Evolutionary conservation across 2,797 vertebrate species (phyloP), one percentile per base, ranked within the genome.

Genomic region (Cheracebus regulus): DNA sequence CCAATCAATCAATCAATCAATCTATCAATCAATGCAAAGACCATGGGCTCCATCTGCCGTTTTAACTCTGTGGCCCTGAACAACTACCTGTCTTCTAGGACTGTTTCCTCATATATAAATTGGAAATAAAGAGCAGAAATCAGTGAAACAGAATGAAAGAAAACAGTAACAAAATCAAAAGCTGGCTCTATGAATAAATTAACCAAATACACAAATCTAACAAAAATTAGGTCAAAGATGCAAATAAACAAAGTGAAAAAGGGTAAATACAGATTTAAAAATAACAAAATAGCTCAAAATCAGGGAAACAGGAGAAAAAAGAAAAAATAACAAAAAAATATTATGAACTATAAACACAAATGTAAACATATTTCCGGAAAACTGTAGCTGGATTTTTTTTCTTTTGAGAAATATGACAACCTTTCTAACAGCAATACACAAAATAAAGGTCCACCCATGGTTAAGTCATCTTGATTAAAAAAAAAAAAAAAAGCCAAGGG

Each of bases 341-440:
- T 39, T 58, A 55, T 33, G 15, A 86, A 76, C 36, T 81, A 58
- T 14, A 93, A 67, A 26, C 30, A 76, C 26, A 88, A 55, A 73
- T 61, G 52, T 78, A 44, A 90, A 79, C 48, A 83, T 28, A 58
- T 87, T 86, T 93, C 80, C 85, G 44, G 19, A 95, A 93, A 97
- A 96, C 5, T n/a, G 48, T n/a, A 46, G 5, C 41, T 76, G n/a
- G 3, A 44, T 55, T 72, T 41, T n/a, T 52, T 44, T 39, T 48
- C 75, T 44, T 58, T 46, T 46, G 8, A 75, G 52, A 84, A 85
- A 95, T 33, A 7, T 52, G 17, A 80, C 12, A 41, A 92, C 28
- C 67, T 87, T 41, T 52, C n/a, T 70, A 90, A 92, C 26, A 64
- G 36, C 61, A 36, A 85, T 4, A 50, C 14, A 72, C n/a, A 55